phyloP scores from a whole-genome alignment of 1,140 invertebrate genomes.

The Aphidius gifuensis region DNA sequence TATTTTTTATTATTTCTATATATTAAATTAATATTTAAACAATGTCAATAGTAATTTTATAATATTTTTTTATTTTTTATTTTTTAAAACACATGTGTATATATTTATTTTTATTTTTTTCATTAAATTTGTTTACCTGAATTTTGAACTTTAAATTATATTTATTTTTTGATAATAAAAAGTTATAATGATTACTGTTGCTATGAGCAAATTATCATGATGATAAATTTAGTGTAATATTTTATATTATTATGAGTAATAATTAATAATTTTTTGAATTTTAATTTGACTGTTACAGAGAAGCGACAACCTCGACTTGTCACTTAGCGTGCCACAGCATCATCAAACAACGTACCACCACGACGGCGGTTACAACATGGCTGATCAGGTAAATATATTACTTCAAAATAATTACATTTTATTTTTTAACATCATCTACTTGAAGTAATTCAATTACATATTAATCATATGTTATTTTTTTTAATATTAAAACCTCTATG shows the following conservation, averaged over 20 bases:
- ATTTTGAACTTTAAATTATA: not conserved
- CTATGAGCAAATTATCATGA: too few species aligned
- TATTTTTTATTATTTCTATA: too few species aligned
- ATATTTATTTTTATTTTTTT: not conserved
- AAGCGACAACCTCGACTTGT: constrained; percentile 71
- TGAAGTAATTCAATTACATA: too few species aligned
- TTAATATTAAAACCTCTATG: too few species aligned
- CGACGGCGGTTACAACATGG: constrained; percentile 69
- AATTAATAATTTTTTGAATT: constrained; percentile 22
- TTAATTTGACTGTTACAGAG: constrained; percentile 64
- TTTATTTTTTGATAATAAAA: too few species aligned
- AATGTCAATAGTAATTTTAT: too few species aligned
- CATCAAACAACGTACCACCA: constrained; percentile 58
- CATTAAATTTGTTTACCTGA: constrained; percentile 2
- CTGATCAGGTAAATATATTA: constrained; percentile 64
- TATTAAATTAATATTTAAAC: too few species aligned
- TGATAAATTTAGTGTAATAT: too few species aligned
- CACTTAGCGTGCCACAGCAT: constrained; percentile 65
- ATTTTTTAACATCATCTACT: not conserved
- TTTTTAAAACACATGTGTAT: too few species aligned
- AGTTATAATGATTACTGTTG: too few species aligned
- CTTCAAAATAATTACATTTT: constrained; percentile 4
- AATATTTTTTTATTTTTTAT: too few species aligned
- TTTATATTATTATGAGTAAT: not conserved
- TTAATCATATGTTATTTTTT: too few species aligned